These are phyloP conservation scores for Nasonia oneida DNA, from an alignment of 2,888 invertebrate genomes.

Conservation along the genomic window DNA sequence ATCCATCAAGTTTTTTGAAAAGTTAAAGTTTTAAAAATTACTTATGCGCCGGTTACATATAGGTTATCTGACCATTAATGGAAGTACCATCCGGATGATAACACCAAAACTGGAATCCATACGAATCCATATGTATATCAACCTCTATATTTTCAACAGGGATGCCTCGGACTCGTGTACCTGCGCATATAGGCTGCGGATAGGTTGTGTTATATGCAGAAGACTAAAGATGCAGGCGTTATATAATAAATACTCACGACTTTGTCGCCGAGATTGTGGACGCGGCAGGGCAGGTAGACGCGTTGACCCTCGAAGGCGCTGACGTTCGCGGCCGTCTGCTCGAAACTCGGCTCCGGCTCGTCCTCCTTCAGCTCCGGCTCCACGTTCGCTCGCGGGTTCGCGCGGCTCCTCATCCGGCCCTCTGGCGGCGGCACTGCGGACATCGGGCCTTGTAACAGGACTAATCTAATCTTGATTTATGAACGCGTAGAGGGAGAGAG, in stretches of 20 bases:
- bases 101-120: too few relatives aligned
- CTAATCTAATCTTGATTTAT: too few relatives aligned
- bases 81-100: too few relatives aligned
- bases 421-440: background rate
- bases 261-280: constrained; percentile 76
- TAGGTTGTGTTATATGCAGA: too few relatives aligned
- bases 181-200: too few relatives aligned
- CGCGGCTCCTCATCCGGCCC: background rate
- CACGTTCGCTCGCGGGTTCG: constrained; percentile 55
- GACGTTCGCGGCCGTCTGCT: constrained; percentile 76
- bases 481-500: background rate
- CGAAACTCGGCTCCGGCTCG: constrained; percentile 74
- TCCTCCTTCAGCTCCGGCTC: constrained; percentile 64
- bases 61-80: too few relatives aligned
- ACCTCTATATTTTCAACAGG: too few relatives aligned
- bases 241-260: constrained; percentile 70
- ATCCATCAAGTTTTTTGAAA: too few relatives aligned
- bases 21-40: too few relatives aligned
- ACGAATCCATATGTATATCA: too few relatives aligned
- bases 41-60: too few relatives aligned
- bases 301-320: constrained; percentile 76
- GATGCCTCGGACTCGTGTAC: constrained; percentile 32
- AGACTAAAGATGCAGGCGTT: too few relatives aligned
- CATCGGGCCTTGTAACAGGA: background rate
- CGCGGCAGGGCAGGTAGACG: constrained; percentile 77